These are phyloP conservation scores for Syngnathus acus DNA, from an alignment of 2,797 vertebrate species.

Conservation along the genomic window DNA sequence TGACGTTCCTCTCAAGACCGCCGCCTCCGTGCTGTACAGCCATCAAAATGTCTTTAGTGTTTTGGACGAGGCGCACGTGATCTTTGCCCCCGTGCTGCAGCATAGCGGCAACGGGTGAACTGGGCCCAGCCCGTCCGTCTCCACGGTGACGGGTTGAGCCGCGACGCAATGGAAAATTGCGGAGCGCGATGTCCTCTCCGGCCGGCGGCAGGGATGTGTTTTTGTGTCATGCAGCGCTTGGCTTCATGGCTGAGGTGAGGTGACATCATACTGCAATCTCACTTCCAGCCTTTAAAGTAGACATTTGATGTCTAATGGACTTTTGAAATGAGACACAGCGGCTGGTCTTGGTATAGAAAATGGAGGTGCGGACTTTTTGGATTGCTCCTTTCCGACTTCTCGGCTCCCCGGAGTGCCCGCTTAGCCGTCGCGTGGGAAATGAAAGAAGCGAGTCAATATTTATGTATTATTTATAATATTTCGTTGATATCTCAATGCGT, in stretches of 20 bases:
- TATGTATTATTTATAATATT: no score
- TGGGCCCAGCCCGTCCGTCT: conserved; percentile 14
- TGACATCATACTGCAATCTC: not conserved
- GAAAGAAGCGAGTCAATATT: no score
- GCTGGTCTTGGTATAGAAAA: not conserved
- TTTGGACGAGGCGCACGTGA: not conserved
- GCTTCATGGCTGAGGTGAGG: not conserved
- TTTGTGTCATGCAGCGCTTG: not conserved
- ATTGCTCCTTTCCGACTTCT: not conserved
- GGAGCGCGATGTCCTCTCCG: not conserved
- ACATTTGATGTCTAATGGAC: no score
- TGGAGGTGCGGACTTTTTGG: no score
- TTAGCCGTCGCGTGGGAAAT: no score
- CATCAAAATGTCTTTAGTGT: not conserved
- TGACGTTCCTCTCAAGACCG: conserved; percentile 27
- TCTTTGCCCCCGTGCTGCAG: conserved; percentile 44
- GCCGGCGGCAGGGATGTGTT: not conserved
- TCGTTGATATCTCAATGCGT: no score
- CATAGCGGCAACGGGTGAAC: conserved; percentile 33
- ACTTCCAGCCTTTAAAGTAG: not conserved
- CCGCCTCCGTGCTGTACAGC: not conserved
- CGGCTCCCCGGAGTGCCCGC: no score
- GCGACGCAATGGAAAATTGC: not conserved
- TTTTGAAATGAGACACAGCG: not conserved
- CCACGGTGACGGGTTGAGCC: no score